Conservation (phyloP, 2,797 vertebrate species). For the Simalia tracyae region DNA sequence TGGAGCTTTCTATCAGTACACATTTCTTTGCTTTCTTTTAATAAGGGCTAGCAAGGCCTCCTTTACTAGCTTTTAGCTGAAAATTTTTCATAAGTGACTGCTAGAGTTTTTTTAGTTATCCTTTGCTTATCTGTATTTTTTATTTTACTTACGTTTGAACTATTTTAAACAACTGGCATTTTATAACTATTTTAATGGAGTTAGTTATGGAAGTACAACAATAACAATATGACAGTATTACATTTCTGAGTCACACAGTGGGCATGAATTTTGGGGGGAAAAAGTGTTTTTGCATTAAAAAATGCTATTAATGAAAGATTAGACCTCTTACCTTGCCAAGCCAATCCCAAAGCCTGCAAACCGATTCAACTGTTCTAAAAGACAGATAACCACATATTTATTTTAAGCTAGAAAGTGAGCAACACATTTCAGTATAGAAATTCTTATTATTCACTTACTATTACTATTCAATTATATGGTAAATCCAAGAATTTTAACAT, state of each 20-base stretch:
- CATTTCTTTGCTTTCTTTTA: neutral
- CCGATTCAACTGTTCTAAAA: slow-evolving; percentile 90
- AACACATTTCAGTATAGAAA: rapidly evolving
- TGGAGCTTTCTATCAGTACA: neutral
- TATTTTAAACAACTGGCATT: neutral
- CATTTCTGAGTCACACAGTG: neutral
- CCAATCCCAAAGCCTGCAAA: slow-evolving; percentile 97
- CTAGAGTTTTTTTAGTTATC: neutral
- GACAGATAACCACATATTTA: slow-evolving; percentile 38
- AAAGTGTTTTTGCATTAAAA: neutral
- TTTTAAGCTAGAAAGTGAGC: neutral
- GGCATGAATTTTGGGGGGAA: rapidly evolving
- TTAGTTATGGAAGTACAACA: neutral
- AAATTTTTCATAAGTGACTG: neutral
- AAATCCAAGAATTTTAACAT: neutral
- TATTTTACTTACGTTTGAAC: neutral
- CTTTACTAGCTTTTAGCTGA: neutral
- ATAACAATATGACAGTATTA: neutral
- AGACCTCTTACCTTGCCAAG: slow-evolving; percentile 85
- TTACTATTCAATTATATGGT: neutral
- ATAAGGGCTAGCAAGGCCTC: neutral
- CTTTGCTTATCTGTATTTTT: neutral
- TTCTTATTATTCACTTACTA: neutral
- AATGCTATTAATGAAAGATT: neutral
- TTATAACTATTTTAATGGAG: too few relatives aligned